Percentiles rank a stretch among this genome's conserved stretches.
These are phyloP conservation scores for Acanthochromis polyacanthus DNA, from an alignment of 2,113 vertebrate genomes.

Conservation along the genomic window DNA sequence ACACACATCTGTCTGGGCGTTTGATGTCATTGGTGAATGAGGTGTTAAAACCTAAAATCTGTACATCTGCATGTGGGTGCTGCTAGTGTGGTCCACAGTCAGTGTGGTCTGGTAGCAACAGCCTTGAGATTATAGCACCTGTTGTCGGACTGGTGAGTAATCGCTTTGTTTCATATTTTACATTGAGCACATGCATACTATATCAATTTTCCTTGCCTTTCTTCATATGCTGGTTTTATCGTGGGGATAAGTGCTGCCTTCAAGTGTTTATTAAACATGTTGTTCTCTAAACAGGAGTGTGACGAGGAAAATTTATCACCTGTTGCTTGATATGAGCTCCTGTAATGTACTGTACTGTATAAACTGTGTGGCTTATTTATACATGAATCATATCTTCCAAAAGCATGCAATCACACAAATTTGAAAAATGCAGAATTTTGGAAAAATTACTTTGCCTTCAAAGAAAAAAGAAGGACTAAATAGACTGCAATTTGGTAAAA, in stretches of 20 bases:
- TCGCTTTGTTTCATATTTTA: slow-evolving; percentile 16
- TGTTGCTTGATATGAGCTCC: neutral
- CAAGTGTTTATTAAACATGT: neutral
- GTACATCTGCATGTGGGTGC: neutral
- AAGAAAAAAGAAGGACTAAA: too few relatives aligned
- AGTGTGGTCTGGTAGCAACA: slow-evolving; percentile 20
- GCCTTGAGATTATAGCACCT: slow-evolving; percentile 40
- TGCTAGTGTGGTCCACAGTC: slow-evolving; percentile 10
- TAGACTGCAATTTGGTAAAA: too few relatives aligned
- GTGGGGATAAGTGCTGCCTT: neutral
- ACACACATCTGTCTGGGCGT: too few relatives aligned
- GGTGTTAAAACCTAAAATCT: neutral
- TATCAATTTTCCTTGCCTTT: slow-evolving; percentile 6
- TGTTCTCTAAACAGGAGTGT: neutral
- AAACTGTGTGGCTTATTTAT: neutral
- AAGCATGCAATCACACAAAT: neutral
- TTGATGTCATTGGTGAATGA: too few relatives aligned
- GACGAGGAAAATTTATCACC: neutral
- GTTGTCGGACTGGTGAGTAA: slow-evolving; percentile 27
- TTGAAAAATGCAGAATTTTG: too few relatives aligned
- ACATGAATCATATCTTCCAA: neutral
- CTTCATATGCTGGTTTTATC: neutral
- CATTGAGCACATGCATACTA: neutral
- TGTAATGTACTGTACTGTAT: neutral
- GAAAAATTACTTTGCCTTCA: too few relatives aligned